These are phyloP conservation scores for Tragopan temminckii DNA, from an alignment of 2,797 vertebrate genomes.

Conservation along the genomic window DNA sequence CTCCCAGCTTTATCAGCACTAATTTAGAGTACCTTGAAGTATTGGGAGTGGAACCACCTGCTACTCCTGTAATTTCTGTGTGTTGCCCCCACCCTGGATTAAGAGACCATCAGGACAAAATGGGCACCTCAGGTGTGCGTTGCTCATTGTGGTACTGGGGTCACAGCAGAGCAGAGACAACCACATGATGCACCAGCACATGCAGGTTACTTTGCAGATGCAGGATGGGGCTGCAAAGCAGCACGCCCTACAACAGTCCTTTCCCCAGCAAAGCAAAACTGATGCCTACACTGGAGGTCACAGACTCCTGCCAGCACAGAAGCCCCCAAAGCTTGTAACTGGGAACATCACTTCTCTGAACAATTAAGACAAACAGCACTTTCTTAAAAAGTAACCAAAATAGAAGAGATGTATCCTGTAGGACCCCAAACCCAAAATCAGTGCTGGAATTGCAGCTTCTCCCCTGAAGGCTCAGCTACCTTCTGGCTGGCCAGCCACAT, in stretches of 20 bases:
- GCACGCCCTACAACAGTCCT: background rate
- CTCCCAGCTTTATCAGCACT: slow-evolving; percentile 57
- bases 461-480: accelerated
- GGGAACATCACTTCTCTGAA: background rate
- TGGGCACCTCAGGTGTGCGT: background rate
- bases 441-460: accelerated
- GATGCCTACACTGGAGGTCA: background rate
- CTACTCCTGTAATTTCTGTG: background rate
- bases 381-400: background rate
- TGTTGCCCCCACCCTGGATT: background rate
- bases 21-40: slow-evolving; percentile 53
- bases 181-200: background rate
- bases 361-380: background rate
- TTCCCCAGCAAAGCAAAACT: background rate
- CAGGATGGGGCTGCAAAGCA: background rate
- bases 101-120: background rate
- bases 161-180: background rate
- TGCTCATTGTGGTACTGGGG: background rate
- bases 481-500: background rate
- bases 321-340: background rate
- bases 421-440: background rate
- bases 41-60: slow-evolving; percentile 51
- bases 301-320: background rate
- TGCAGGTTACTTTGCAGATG: background rate
- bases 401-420: background rate